phyloP scores from a whole-genome alignment of 2,797 vertebrate genomes.

The Rhincodon typus region DNA sequence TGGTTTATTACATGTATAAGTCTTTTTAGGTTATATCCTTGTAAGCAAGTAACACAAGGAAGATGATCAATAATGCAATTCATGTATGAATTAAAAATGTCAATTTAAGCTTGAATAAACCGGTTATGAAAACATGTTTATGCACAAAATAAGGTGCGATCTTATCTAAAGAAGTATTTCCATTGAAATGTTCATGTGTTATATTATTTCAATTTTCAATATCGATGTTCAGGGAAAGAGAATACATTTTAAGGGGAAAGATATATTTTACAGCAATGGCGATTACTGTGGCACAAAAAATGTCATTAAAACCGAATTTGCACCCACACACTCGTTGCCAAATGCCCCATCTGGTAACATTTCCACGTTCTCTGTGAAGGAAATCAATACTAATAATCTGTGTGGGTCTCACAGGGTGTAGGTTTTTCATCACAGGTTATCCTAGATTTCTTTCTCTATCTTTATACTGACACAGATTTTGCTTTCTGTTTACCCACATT shows the following conservation, averaged over 20 bases:
- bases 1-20: neutral
- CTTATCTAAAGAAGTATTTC: neutral
- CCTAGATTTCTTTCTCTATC: constrained; percentile 56
- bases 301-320: constrained; percentile 55
- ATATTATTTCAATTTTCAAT: neutral
- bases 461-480: constrained; percentile 55
- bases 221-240: neutral
- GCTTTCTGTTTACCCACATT: constrained; percentile 51
- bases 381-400: constrained; percentile 99
- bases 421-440: constrained; percentile 62
- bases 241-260: neutral
- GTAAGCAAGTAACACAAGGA: neutral
- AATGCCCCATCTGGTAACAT: constrained; percentile 95
- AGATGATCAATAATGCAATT: neutral
- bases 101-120: neutral
- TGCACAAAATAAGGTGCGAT: neutral
- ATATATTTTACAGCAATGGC: neutral
- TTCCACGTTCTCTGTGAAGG: constrained; percentile 84
- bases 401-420: constrained; percentile 71
- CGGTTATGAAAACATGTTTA: neutral
- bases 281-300: constrained; percentile 11
- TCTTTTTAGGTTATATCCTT: neutral
- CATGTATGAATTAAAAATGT: constrained; percentile 5
- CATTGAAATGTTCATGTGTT: neutral
- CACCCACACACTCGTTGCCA: constrained; percentile 77